Evolutionary conservation across 2,888 invertebrate species (phyloP), one percentile per base, ranked within the genome.

Genomic region (Aproaerema taeniolella): DNA sequence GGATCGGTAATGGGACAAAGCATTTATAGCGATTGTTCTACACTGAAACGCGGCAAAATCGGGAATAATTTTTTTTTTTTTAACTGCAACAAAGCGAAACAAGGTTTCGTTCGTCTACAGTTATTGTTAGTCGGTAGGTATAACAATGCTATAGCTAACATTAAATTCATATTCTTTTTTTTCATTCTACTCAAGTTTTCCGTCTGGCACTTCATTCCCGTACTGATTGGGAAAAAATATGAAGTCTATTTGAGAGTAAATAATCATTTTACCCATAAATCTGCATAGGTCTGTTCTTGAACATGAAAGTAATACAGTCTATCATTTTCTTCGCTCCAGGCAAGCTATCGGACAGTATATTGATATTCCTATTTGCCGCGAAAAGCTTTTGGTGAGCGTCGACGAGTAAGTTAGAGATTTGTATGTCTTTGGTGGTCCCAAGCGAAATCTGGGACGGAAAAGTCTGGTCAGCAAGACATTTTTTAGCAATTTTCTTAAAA

Each of bases 1-100:
- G 43, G 39, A 54, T 38, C 17, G 39, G 29, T 38, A 55, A 53
- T 54, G 45, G 44, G 39, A 51, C 49, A 53, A 51, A 51, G 47
- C 43, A 44, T 42, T 45, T 50, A 44, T 45, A 42, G 36, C 42
- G 38, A 55, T 53, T 51, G 50, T 52, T 53, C 45, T 46, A 51
- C 41, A 33, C 41, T 31, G 28, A 15, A n/a, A 13, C 8, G 14
- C 31, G n/a, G 16, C 39, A 48, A 46, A 49, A 49, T 46, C 38
- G 45, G 37, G 41, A 41, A 36, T 39, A 25, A 33, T 45, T 35
- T 39, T 50, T 49, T 53, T 53, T 48, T 53, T 53, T 47, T 46
- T 17, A 12, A 37, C 29, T 11, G 15, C 1, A 31, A 6, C 7
- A 6, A 6, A 20, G 5, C 20, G 7, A 20, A 20, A 20, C 16